Conservation (phyloP, 2,113 vertebrate genomes). For the Pampusana beccarii region DNA sequence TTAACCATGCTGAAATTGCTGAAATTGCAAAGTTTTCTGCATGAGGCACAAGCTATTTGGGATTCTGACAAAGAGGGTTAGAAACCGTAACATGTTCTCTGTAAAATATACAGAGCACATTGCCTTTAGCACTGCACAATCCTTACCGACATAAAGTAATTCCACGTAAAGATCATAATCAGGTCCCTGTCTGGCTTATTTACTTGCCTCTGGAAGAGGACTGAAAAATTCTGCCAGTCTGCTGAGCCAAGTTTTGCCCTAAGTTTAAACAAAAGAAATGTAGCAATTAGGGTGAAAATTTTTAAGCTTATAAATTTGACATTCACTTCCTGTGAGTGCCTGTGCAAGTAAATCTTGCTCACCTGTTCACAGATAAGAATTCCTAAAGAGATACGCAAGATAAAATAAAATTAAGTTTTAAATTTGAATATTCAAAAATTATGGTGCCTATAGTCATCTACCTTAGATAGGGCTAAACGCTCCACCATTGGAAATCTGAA, state of each 20-base stretch:
- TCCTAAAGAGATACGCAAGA: neutral
- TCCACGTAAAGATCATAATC: neutral
- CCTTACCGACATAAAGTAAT: neutral
- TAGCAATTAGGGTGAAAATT: neutral
- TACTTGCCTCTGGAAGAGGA: neutral
- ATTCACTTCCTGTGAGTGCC: neutral
- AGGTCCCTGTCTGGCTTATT: neutral
- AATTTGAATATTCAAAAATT: neutral
- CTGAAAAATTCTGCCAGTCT: neutral
- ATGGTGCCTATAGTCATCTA: neutral
- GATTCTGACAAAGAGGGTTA: neutral
- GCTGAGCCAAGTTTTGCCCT: neutral
- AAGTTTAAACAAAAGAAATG: neutral
- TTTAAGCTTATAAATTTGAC: neutral
- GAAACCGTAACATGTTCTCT: neutral
- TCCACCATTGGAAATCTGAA: neutral
- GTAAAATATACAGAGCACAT: neutral
- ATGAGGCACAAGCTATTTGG: neutral
- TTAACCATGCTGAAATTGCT: neutral
- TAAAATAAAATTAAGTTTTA: neutral
- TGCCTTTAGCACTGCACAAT: neutral
- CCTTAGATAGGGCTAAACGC: neutral
- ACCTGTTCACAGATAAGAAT: neutral
- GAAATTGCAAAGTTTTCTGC: neutral
- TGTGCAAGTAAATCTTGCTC: neutral